phyloP scores from a whole-genome alignment of 2,888 invertebrate genomes.

The Agrotis puta region DNA sequence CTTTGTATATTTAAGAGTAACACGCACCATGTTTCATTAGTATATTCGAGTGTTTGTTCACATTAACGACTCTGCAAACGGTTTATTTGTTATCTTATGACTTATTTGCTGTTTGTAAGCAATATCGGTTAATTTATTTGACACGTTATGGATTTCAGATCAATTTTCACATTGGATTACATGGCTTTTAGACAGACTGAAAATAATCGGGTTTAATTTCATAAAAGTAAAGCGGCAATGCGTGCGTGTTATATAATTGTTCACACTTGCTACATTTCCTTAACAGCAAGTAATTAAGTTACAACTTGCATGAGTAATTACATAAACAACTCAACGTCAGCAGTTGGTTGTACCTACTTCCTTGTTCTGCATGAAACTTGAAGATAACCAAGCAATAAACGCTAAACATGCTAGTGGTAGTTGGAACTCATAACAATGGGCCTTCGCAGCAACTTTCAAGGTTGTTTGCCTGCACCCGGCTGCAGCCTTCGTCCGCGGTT shows the following conservation, averaged over 20 bases:
- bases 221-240: slow-evolving; percentile 35
- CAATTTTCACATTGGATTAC: slow-evolving; percentile 42
- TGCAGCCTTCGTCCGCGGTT: slow-evolving; percentile 67
- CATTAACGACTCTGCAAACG: slow-evolving; percentile 69
- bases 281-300: slow-evolving; percentile 46
- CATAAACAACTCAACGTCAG: slow-evolving; percentile 45
- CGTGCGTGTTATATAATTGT: slow-evolving; percentile 53
- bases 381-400: slow-evolving; percentile 57
- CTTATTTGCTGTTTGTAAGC: slow-evolving; percentile 70
- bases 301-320: slow-evolving; percentile 56
- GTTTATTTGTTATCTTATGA: slow-evolving; percentile 69
- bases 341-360: slow-evolving; percentile 31
- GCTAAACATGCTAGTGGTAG: slow-evolving; percentile 48
- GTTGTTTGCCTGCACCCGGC: slow-evolving; percentile 61
- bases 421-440: slow-evolving; percentile 66
- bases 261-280: slow-evolving; percentile 44
- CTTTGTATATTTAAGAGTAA: slow-evolving; percentile 71
- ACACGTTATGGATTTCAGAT: slow-evolving; percentile 43
- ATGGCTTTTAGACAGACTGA: slow-evolving; percentile 31
- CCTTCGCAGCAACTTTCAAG: slow-evolving; percentile 71
- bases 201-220: slow-evolving; percentile 36
- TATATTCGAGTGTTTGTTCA: slow-evolving; percentile 71
- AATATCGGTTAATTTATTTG: slow-evolving; percentile 59
- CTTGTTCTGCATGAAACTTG: slow-evolving; percentile 44
- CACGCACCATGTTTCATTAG: slow-evolving; percentile 71